phyloP scores from a whole-genome alignment of 2,113 vertebrate species.

The Bujurquina vittata region DNA sequence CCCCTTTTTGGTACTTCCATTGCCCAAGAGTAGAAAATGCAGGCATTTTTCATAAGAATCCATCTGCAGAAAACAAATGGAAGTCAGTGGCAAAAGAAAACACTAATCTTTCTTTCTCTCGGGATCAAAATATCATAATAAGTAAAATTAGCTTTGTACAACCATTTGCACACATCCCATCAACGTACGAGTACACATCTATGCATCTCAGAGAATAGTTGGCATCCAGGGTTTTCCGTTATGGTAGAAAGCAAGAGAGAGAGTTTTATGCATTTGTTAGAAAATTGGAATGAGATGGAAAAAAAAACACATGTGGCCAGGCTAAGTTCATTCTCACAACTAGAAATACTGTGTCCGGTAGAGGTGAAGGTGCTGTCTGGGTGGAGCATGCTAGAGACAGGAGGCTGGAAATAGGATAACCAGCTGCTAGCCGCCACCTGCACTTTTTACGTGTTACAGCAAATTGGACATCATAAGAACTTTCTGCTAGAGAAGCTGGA shows the following conservation, averaged over 20 bases:
- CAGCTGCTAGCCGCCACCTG: not conserved
- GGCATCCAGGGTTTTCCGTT: not conserved
- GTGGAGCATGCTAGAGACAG: no score
- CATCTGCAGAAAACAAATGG: not conserved
- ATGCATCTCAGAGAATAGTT: not conserved
- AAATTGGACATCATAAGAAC: no score
- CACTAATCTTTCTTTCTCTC: not conserved
- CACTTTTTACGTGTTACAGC: no score
- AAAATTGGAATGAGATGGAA: not conserved
- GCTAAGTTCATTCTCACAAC: not conserved
- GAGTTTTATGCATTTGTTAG: not conserved
- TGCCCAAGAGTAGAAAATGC: not conserved
- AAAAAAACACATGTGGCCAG: not conserved
- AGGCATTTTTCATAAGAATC: conserved; percentile 8
- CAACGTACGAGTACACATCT: not conserved
- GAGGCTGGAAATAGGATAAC: not conserved
- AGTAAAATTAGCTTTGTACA: conserved; percentile 4
- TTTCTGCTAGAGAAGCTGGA: not conserved
- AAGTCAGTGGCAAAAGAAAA: not conserved
- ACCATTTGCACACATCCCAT: not conserved
- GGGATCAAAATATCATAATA: not conserved
- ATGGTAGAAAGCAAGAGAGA: not conserved
- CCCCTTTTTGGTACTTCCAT: not conserved
- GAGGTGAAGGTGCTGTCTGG: not conserved
- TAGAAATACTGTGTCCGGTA: not conserved